Evolutionary conservation across 2,888 invertebrate genomes (phyloP), one percentile per base, ranked within the genome.

Genomic region (Azorinus chamasolen): DNA sequence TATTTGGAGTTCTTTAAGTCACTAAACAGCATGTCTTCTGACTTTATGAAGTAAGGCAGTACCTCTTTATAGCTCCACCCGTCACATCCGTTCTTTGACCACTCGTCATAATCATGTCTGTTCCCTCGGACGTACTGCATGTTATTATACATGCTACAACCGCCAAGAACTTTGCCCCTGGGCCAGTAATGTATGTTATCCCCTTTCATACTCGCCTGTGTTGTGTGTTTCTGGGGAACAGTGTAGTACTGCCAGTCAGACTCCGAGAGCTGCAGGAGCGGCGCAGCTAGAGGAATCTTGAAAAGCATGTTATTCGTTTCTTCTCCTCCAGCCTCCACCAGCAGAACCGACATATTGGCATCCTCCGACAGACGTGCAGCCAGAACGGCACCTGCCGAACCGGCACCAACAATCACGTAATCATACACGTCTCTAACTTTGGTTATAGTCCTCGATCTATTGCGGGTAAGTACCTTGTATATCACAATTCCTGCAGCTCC

Each of bases 141-240:
- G 1, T 97, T 97, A 90, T 97, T 98, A 0, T 97, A 94, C 0
- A 97, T 97, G 45, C 96, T 96, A 4, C 96, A 96, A 0, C 98
- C 98, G 0, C 97, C 97, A 0, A 97, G 94, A 0, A 97, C 97
- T 94, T 97, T 97, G 55, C 98, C 98, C 70, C 97, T 95, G 0
- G 97, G 97, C 97, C 97, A 97, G 88, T 96, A 96, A 90, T 97
- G 97, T 50, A 97, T 95, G 87, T 96, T 80, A 18, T 45, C 27
- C 4, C 53, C 69, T 0, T 57, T 20, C 8, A 32, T 25, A 5
- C 54, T 62, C 12, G 55, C 58, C 14, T 62, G 43, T 12, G 54
- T 58, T 0, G 74, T 45, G 63, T 91, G 87, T 72, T 88, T 88
- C 84, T 94, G 93, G 0, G 93, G 91, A 12, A 85, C 86, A 1